Evolutionary conservation across 2,797 vertebrate species (phyloP), one percentile per base, ranked within the genome.

Genomic region (Pitangus sulphuratus): DNA sequence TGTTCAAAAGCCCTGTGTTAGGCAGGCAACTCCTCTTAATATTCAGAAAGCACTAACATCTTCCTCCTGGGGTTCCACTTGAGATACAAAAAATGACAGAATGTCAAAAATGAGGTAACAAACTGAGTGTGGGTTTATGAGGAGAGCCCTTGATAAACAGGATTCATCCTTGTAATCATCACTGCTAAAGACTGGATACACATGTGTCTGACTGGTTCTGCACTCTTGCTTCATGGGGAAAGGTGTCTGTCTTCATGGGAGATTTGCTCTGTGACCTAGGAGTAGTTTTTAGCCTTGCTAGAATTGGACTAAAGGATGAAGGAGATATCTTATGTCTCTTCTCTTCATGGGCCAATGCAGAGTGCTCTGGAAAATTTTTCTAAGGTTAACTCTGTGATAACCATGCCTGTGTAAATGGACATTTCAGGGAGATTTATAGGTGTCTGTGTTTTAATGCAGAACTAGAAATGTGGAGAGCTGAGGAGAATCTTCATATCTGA

Each of bases 151-250:
- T n/a, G 35, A 12, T 68, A 48, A 30, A 8, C 18, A 20, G 35
- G 39, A 25, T 33, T 15, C 5, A 4, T 42, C 51, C 47, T 69
- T 26, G n/a, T 56, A 33, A 26, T 62, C 40, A 28, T 14, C 16
- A 15, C 51, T 74, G 18, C 7, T 66, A 56, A 58, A 87, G 85
- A 7, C 0, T 12, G 6, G 19, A 25, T 58, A 10, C 6, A 74
- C 1, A 5, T 7, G 12, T 12, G 21, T 64, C 10, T 17, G 37
- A 12, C 13, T 1, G 2, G 5, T 42, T 56, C 58, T 70, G 60
- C n/a, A 20, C 48, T 57, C 57, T 57, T 21, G 12, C 24, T 69
- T 54, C 66, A 15, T 0, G 1, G 17, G 3, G 3, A 26, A 4
- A 89, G 45, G 7, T 26, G 18, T 58, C 12, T 74, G 31, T 74